These are phyloP conservation scores for Prochilodus magdalenae DNA, from an alignment of 2,113 vertebrate species.

Conservation along the genomic window DNA sequence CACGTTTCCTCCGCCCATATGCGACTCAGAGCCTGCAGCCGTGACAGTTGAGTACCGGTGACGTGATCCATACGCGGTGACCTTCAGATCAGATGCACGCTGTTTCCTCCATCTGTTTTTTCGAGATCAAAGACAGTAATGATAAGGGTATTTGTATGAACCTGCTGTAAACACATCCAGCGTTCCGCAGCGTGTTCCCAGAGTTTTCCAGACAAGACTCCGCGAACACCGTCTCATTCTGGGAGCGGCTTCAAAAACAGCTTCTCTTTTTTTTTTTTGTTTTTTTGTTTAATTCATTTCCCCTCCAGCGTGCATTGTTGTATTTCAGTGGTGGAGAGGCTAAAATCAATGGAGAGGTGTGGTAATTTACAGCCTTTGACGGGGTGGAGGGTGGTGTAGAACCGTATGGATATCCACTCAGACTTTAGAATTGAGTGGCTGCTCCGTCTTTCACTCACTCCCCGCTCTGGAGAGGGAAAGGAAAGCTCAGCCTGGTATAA, in stretches of 20 bases:
- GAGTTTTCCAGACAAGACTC: neutral
- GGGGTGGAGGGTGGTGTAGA: conserved; percentile 22
- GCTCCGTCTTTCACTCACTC: neutral
- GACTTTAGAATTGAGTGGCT: neutral
- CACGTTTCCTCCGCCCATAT: too few relatives aligned
- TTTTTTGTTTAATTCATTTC: neutral
- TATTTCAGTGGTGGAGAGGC: conserved; percentile 19
- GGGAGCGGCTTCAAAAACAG: neutral
- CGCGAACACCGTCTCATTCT: neutral
- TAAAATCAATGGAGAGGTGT: conserved; percentile 39
- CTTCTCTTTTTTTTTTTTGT: too few relatives aligned
- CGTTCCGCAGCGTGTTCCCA: neutral
- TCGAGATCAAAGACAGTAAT: neutral
- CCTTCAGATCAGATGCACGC: neutral
- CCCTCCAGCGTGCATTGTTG: conserved; percentile 13
- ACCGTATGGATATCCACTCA: conserved; percentile 21
- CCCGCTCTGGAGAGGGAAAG: too few relatives aligned
- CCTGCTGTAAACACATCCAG: neutral
- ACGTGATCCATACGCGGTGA: neutral
- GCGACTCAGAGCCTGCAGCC: neutral
- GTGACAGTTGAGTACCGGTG: neutral
- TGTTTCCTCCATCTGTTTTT: neutral
- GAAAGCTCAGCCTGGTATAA: neutral
- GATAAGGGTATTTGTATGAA: neutral
- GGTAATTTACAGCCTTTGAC: conserved; percentile 32